These are phyloP conservation scores for Lutraria lutraria DNA, from an alignment of 2,888 invertebrate species.

Conservation along the genomic window DNA sequence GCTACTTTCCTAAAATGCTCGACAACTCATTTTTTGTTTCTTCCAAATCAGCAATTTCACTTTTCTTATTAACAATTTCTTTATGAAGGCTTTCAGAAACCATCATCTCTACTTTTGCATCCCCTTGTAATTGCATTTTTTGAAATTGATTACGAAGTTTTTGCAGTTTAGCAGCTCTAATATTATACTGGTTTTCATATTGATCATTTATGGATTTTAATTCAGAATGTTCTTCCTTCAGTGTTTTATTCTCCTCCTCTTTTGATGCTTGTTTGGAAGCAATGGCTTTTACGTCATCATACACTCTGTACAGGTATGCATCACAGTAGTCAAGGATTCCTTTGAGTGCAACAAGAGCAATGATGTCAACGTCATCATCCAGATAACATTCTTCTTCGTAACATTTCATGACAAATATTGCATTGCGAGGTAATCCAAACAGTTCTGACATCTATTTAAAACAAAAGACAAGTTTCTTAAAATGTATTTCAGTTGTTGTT, in stretches of 20 bases:
- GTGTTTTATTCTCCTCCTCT: background rate
- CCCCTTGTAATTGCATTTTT: background rate
- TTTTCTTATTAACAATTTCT: background rate
- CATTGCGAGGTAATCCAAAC: background rate
- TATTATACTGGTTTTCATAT: background rate
- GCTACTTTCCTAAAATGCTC: background rate
- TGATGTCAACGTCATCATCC: background rate
- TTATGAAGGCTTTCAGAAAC: background rate
- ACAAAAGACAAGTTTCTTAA: background rate
- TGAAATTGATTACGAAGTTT: background rate
- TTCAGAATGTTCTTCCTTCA: background rate
- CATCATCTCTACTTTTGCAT: background rate
- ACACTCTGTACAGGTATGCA: constrained; percentile 12
- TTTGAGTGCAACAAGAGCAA: background rate
- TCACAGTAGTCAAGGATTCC: constrained; percentile 8
- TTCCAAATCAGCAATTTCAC: background rate
- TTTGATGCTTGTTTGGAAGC: background rate
- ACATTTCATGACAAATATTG: constrained; percentile 21
- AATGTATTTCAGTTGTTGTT: background rate
- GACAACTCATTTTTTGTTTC: background rate
- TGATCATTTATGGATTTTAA: background rate
- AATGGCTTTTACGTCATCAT: background rate
- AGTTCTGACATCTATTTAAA: background rate
- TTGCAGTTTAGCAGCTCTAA: background rate
- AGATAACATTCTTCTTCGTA: constrained; percentile 6